These are phyloP conservation scores for Rousettus madagascariensis DNA, from an alignment of 2,797 vertebrate species.

Conservation along the genomic window DNA sequence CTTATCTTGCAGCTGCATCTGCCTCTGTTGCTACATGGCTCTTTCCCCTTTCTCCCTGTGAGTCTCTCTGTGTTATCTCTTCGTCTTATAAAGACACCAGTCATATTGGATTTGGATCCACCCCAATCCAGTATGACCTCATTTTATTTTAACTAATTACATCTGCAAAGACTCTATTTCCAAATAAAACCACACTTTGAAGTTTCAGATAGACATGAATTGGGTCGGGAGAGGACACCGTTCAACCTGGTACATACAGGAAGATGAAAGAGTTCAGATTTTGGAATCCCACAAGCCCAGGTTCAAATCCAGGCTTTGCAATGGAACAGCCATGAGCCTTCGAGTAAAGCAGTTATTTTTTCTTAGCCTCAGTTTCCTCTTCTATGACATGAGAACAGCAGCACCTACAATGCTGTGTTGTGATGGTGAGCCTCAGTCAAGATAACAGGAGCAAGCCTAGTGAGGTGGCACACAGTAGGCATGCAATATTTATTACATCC, in stretches of 20 bases:
- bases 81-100: slow-evolving; percentile 37
- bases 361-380: not conserved
- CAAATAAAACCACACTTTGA: slow-evolving; percentile 57
- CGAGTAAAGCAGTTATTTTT: not conserved
- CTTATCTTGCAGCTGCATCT: not conserved
- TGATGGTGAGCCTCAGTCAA: not conserved
- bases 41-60: not conserved
- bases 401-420: not conserved
- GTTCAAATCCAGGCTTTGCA: not conserved
- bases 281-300: not conserved
- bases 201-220: not conserved
- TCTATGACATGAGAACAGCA: not conserved
- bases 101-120: slow-evolving; percentile 8
- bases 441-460: not conserved
- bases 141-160: slow-evolving; percentile 52
- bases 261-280: not conserved
- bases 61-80: not conserved
- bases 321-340: not conserved
- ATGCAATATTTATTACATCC: not conserved
- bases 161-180: slow-evolving; percentile 40
- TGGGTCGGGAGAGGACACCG: not conserved
- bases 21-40: not conserved
- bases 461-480: not conserved
- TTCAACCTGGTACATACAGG: not conserved
- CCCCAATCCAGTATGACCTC: not conserved